phyloP scores from a whole-genome alignment of 2,113 vertebrate genomes.

The Butorides virescens region DNA sequence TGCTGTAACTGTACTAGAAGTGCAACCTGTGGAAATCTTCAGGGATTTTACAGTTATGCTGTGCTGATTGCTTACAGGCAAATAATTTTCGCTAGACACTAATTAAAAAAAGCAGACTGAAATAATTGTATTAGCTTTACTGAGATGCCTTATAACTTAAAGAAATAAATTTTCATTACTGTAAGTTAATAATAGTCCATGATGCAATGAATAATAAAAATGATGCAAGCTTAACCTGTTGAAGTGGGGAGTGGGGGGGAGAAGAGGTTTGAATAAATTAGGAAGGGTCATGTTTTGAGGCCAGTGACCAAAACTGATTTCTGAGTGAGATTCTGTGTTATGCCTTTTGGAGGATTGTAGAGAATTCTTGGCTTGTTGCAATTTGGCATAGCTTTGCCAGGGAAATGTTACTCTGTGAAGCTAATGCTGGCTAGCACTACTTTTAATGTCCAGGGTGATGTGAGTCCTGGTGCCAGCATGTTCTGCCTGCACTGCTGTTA shows the following conservation, averaged over 20 bases:
- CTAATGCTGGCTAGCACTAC: neutral
- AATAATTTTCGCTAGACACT: neutral
- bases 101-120: neutral
- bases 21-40: neutral
- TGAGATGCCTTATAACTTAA: neutral
- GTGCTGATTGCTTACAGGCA: slow-evolving; percentile 25
- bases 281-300: neutral
- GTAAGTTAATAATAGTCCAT: neutral
- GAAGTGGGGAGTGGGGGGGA: neutral
- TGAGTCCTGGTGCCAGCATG: neutral
- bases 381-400: neutral
- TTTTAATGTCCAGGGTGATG: neutral
- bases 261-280: neutral
- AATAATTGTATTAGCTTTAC: neutral
- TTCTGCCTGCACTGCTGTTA: neutral
- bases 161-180: neutral
- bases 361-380: neutral
- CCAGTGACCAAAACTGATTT: neutral
- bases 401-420: neutral
- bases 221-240: neutral
- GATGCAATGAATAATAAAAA: neutral
- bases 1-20: neutral
- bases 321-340: neutral
- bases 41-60: slow-evolving; percentile 1
- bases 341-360: neutral